phyloP scores from a whole-genome alignment of 2,797 vertebrate genomes.

The Helarctos malayanus region DNA sequence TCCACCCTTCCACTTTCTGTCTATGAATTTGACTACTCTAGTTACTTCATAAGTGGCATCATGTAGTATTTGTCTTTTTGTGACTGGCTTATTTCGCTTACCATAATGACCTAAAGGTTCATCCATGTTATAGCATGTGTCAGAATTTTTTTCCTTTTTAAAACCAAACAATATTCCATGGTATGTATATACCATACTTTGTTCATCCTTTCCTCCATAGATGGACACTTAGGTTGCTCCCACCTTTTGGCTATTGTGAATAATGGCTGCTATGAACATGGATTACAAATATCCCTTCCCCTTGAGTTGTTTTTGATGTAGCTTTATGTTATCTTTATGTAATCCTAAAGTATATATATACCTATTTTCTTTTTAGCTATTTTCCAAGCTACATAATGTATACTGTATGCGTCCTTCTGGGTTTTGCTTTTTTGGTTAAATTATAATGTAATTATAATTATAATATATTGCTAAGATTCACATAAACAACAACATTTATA shows the following conservation, averaged over 20 bases:
- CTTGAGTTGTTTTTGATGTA: neutral
- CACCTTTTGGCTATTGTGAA: neutral
- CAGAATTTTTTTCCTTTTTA: constrained; percentile 28
- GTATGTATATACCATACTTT: neutral
- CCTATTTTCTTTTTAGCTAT: neutral
- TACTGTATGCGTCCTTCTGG: neutral
- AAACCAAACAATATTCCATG: neutral
- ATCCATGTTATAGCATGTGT: neutral
- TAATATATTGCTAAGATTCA: neutral
- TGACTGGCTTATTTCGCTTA: neutral
- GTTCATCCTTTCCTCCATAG: neutral
- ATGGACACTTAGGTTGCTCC: neutral
- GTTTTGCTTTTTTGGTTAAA: neutral
- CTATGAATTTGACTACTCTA: neutral
- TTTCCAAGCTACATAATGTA: neutral
- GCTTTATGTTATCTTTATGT: neutral
- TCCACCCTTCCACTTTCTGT: neutral
- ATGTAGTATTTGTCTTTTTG: neutral
- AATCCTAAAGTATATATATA: neutral
- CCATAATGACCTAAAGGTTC: neutral
- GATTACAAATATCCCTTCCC: neutral
- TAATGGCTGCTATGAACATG: neutral
- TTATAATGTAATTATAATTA: neutral
- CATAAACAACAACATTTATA: neutral
- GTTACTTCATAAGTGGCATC: neutral